Base-by-base conservation (phyloP, 2,888 invertebrate species). In the Ormyrus thymus region DNA sequence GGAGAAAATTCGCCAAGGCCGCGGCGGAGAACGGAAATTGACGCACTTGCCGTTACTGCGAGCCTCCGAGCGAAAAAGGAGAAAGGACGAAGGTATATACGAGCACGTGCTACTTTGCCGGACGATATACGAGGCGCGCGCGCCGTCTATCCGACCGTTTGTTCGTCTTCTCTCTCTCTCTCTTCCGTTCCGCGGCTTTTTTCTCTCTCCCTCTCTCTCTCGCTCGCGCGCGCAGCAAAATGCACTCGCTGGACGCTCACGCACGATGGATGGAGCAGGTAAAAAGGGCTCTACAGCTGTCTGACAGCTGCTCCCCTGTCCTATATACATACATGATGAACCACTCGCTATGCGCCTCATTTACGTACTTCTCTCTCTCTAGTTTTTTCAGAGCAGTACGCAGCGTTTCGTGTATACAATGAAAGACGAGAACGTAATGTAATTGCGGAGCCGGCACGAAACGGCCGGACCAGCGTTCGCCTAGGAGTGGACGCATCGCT, bases 221-320 rank as follows among this genome's bases (percentile, higher is more conserved):
- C 46, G 46, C 62, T 45, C 48, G 69, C 15, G 9, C 11, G 68
- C 43, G 29, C 64, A 9, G 13, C 70, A 10, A 79, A 75, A 78
- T 78, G 78, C 81, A 78, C 72, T 72, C 83, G 53, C 84, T 79
- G 82, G 81, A 77, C 9, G 53, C 66, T 29, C 50, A 43, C 13
- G 71, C 66, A 15, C 65, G 65, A 72, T 59, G 69, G 70, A 73
- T 69, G 85, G 81, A 86, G 86, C 89, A 89, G 89, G 90, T 89
- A 89, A 89, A 89, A 90, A 89, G 88, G 87, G 86, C 87, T 87
- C 71, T 87, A 89, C 89, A 90, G 90, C 90, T 90, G 90, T 89
- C 90, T 82, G 88, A 88, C 90, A 90, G 90, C 90, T 90, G 89
- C 89, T 87, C 88, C 85, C 86, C 86, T 89, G 89, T 89, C 89